Conservation (phyloP, 2,797 vertebrate species). For the Orientallactaga sibirica region DNA sequence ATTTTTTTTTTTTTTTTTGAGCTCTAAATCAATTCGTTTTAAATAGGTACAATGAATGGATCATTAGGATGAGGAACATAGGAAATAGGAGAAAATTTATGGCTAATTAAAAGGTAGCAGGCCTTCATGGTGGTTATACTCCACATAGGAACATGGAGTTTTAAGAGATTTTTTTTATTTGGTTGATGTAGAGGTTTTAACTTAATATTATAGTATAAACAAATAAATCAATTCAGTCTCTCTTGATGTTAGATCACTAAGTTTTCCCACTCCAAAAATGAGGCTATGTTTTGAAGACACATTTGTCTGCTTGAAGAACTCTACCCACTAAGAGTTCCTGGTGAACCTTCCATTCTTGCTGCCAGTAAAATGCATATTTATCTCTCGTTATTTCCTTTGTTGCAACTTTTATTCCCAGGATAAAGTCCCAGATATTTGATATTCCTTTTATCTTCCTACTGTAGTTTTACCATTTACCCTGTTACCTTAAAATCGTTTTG, state of each 20-base stretch:
- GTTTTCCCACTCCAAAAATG: neutral
- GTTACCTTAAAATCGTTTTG: neutral
- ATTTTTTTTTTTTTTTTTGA: slow-evolving; percentile 31
- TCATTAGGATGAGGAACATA: neutral
- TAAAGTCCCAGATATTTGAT: neutral
- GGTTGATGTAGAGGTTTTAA: neutral
- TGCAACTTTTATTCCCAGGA: neutral
- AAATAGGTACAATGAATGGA: neutral
- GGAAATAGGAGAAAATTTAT: neutral
- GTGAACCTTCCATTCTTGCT: neutral
- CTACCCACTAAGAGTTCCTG: neutral
- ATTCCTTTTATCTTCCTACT: neutral
- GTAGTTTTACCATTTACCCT: neutral
- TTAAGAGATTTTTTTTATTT: neutral
- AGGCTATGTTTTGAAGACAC: neutral
- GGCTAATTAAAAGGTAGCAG: neutral
- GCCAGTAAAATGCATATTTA: neutral
- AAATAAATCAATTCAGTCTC: neutral
- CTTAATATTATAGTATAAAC: neutral
- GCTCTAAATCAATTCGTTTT: slow-evolving; percentile 17
- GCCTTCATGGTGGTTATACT: neutral
- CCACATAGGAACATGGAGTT: neutral
- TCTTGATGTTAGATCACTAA: neutral
- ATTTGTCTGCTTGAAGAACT: slow-evolving; percentile 19
- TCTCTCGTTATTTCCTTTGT: neutral